Evolutionary conservation across 2,113 vertebrate species (phyloP).

Genomic region (Sminthopsis crassicaudata): DNA sequence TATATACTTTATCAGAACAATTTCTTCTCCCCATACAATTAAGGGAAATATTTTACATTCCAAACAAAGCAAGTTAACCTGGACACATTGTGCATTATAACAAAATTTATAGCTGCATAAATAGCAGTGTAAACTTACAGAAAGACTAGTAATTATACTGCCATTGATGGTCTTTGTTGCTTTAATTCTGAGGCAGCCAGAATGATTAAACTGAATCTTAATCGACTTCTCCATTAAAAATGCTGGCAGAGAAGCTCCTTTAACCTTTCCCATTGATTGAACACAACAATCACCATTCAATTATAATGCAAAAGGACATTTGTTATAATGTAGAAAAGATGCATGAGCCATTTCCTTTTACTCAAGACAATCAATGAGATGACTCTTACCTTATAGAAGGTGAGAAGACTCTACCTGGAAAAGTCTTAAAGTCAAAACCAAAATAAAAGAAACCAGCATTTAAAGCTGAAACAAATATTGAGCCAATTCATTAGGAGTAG

Average conservation of each 20-base stretch:
- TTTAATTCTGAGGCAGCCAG: conserved; percentile 96
- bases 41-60: conserved; percentile 89
- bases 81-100: conserved; percentile 87
- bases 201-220: conserved; percentile 99
- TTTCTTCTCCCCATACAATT: conserved; percentile 83
- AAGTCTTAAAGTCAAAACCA: conserved; percentile 77
- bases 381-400: conserved; percentile 88
- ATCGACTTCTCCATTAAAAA: conserved; percentile 99
- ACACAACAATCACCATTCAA: conserved; percentile 99
- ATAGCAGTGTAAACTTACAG: conserved; percentile 98
- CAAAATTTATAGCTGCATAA: conserved; percentile 96
- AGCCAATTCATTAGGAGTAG: conserved; percentile 61
- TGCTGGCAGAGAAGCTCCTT: conserved; percentile 97
- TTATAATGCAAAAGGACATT: conserved; percentile 99
- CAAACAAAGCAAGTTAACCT: conserved; percentile 88
- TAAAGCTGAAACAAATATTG: conserved; percentile 55
- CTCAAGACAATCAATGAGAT: conserved; percentile 97
- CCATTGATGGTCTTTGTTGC: conserved; percentile 97
- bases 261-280: conserved; percentile 99
- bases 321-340: conserved; percentile 99
- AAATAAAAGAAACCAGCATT: conserved; percentile 64
- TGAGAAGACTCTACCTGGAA: conserved; percentile 83
- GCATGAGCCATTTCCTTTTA: conserved; percentile 98
- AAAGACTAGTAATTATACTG: conserved; percentile 97
- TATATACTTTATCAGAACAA: conserved; percentile 81